Evolutionary conservation across 1,140 invertebrate genomes (phyloP).

Genomic region (Caenorhabditis tropicalis): DNA sequence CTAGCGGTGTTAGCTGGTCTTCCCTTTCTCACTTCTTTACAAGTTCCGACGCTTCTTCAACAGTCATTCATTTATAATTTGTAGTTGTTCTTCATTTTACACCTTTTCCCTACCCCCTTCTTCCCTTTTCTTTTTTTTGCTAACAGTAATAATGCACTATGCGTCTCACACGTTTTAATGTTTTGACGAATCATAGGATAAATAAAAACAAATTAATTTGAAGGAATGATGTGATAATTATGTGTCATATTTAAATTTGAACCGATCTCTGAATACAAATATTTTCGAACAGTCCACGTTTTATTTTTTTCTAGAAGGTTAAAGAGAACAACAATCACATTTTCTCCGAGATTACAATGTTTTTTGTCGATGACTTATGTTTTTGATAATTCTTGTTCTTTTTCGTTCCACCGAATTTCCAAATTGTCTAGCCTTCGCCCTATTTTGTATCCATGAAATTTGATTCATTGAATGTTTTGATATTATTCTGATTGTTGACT

Average conservation of each 20-base stretch:
- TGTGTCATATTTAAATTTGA: not conserved
- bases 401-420: not conserved
- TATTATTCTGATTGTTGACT: too few species aligned
- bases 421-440: not conserved
- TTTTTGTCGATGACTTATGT: too few species aligned
- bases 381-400: not conserved
- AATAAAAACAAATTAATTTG: not conserved
- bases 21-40: slow-evolving; percentile 2
- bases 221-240: not conserved
- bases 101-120: not conserved
- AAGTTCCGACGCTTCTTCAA: slow-evolving; percentile 24
- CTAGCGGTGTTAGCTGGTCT: slow-evolving; percentile 4
- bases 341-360: too few species aligned
- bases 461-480: too few species aligned
- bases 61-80: slow-evolving; percentile 41
- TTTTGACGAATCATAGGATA: not conserved
- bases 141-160: slow-evolving; percentile 40
- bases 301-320: not conserved
- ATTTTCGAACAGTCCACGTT: not conserved
- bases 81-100: slow-evolving; percentile 36
- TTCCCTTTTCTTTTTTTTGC: not conserved
- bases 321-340: too few species aligned
- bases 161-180: slow-evolving; percentile 7
- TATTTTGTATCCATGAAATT: not conserved
- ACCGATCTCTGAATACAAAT: not conserved